A percentile compares a stretch with the other conserved stretches of the same genome.
Evolutionary conservation across 2,113 vertebrate species (phyloP).

Genomic region (Danio rerio): GRCz12tu NC_133191.1:48866501-48867000

Average conservation of each 20-base stretch:
- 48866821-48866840: neutral
- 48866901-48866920: neutral
- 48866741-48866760: conserved; percentile 30
- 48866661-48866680: neutral
- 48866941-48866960: neutral
- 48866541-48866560: neutral
- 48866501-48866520: no score
- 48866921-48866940: neutral
- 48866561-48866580: neutral
- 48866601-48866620: neutral
- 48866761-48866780: conserved; percentile 15
- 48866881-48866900: neutral
- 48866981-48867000: neutral
- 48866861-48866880: neutral
- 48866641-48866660: neutral
- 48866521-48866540: neutral
- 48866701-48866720: conserved; percentile 26
- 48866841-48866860: neutral
- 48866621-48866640: neutral
- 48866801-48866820: conserved; percentile 29
- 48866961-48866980: neutral
- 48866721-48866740: conserved; percentile 36
- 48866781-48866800: conserved; percentile 3
- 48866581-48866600: neutral
- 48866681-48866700: neutral